phyloP scores from a whole-genome alignment of 2,797 vertebrate species.

The Malurus leucopterus region DNA sequence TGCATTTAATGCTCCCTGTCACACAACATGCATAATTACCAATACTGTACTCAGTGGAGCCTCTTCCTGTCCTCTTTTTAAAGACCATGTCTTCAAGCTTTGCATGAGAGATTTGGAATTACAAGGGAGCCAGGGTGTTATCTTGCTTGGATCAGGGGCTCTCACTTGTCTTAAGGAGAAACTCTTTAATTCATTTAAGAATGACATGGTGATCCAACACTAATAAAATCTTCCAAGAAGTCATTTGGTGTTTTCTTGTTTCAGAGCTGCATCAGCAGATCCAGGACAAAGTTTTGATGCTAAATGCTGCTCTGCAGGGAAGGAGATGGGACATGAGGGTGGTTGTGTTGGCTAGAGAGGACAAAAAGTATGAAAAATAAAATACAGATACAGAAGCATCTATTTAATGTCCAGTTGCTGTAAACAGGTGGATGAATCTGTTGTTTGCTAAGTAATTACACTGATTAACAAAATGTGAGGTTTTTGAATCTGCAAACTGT shows the following conservation, averaged over 20 bases:
- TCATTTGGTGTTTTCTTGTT: not conserved
- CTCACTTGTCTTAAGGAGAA: not conserved
- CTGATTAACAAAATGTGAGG: not conserved
- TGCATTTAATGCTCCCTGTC: not conserved
- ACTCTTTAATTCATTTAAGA: not conserved
- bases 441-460: not conserved
- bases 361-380: not conserved
- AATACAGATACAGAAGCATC: not conserved
- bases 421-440: fast-evolving
- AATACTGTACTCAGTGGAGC: not conserved
- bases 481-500: not conserved
- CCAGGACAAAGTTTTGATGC: not conserved
- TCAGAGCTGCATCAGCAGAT: not conserved
- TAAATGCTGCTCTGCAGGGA: not conserved
- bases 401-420: not conserved
- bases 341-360: not conserved
- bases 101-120: constrained; percentile 10
- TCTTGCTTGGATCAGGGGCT: not conserved
- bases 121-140: not conserved
- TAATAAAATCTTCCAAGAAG: not conserved
- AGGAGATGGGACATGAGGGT: not conserved
- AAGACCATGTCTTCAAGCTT: constrained; percentile 19
- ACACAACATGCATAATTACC: not conserved
- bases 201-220: not conserved
- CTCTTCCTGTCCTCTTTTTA: not conserved